These are phyloP conservation scores for Alosa sapidissima DNA, from an alignment of 2,797 vertebrate species.

Conservation along the genomic window DNA sequence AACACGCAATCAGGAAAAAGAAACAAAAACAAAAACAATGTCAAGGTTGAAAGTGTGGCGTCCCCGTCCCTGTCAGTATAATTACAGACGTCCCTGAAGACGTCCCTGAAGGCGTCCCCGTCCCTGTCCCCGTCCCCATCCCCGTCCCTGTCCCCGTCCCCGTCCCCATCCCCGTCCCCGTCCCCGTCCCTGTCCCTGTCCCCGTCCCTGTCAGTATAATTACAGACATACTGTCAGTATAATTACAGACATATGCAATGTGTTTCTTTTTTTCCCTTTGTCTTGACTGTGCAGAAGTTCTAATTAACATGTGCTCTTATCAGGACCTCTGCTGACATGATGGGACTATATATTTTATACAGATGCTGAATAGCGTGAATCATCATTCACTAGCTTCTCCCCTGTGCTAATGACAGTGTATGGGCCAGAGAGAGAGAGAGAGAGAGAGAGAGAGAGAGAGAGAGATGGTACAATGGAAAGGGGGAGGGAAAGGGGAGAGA, in stretches of 20 bases:
- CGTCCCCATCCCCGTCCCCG: no score
- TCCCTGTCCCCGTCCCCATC: no score
- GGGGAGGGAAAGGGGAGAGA: neutral
- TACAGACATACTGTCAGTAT: constrained; percentile 47
- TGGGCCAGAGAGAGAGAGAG: neutral
- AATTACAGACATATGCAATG: constrained; percentile 27
- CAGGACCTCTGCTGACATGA: neutral
- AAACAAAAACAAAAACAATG: constrained; percentile 48
- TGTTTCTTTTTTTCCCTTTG: neutral
- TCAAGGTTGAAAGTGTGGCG: constrained; percentile 53
- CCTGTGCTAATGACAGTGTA: neutral
- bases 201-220: no score
- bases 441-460: neutral
- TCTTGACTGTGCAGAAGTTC: constrained; percentile 3
- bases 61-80: constrained; percentile 41
- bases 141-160: no score
- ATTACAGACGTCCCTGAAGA: no score
- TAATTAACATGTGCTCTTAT: constrained; percentile 1
- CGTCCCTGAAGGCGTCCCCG: no score
- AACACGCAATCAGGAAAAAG: constrained; percentile 72
- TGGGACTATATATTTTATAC: neutral
- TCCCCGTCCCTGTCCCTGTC: constrained; percentile 37
- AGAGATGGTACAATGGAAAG: neutral
- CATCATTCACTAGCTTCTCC: neutral
- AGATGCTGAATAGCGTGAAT: neutral